These are phyloP conservation scores for Andinoacara biseriatus DNA, from an alignment of 2,113 vertebrate genomes.

Conservation along the genomic window DNA sequence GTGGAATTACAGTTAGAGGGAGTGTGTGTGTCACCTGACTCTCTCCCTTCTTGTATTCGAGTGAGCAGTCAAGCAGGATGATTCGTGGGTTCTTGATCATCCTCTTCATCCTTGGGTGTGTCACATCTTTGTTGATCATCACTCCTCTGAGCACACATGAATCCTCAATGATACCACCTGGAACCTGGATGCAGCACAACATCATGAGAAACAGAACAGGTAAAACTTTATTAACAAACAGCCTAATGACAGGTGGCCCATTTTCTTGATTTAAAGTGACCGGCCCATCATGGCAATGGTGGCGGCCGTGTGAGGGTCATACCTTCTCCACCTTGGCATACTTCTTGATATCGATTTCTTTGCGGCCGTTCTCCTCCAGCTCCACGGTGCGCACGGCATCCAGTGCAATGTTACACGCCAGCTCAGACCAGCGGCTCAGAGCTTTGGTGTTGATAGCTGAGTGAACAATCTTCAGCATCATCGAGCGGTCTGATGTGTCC, in stretches of 20 bases:
- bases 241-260: background rate
- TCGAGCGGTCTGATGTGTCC: slow-evolving; percentile 85
- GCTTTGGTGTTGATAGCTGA: slow-evolving; percentile 84
- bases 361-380: slow-evolving; percentile 90
- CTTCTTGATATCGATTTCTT: slow-evolving; percentile 97
- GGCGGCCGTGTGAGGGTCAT: background rate
- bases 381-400: slow-evolving; percentile 91
- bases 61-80: slow-evolving; percentile 90
- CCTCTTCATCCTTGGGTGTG: slow-evolving; percentile 91
- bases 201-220: background rate
- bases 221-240: background rate
- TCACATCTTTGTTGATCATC: slow-evolving; percentile 97
- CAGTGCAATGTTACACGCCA: slow-evolving; percentile 67
- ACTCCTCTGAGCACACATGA: slow-evolving; percentile 90
- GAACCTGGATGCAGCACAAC: slow-evolving; percentile 79
- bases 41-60: slow-evolving; percentile 99
- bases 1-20: too few species aligned
- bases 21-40: slow-evolving; percentile 65
- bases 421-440: slow-evolving; percentile 68
- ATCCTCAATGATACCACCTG: slow-evolving; percentile 92
- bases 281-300: background rate
- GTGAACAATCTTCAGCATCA: slow-evolving; percentile 94
- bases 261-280: background rate
- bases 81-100: slow-evolving; percentile 91
- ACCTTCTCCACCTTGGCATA: slow-evolving; percentile 97